Evolutionary conservation across 2,797 vertebrate genomes (phyloP), one percentile per base, ranked within the genome.

Genomic region (Labeo calbasu): DNA sequence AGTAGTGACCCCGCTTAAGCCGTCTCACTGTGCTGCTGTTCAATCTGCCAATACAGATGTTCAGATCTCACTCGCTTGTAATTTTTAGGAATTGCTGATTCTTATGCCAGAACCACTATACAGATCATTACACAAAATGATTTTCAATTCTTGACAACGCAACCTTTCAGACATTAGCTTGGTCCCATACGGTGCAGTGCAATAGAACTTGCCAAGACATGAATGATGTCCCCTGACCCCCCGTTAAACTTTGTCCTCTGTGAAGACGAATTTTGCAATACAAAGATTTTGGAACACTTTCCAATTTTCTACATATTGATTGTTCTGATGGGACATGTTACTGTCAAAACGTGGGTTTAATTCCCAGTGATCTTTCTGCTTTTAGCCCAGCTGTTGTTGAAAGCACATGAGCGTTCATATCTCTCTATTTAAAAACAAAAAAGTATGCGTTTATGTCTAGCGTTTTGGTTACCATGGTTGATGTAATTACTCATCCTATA

Each of bases 61-160:
- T 65, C 59, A 82, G 65, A 25, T 73, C 28, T 51, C 28, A 23
- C 57, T 65, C 14, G 3, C 46, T 51, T 46, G 75, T 43, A 17
- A 46, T 59, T 61, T 25, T 50, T 19, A 23, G 25, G 46, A 65
- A 63, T 43, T 23, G 72, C 28, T 23, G 48, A 55, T 51, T 83
- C 36, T 65, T 75, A 66, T 77, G 73, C 80, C 83, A 86, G 86
- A 89, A 88, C 88, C 73, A 89, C 84, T 85, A 88, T 85, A 86
- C 32, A 83, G 72, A 73, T 59, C 81, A 86, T 90, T 87, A 77
- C 81, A 65, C 69, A 77, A 88, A 88, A 86, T 83, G 85, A 88
- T 89, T 84, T 79, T 83, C 82, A 72, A 36, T 89, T 86, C 86
- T 36, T 80, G 43, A 79, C 17, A 68, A 86, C 81, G 43, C 28